Evolutionary conservation across 2,797 vertebrate species (phyloP).

Genomic region (Okamejei kenojei): DNA sequence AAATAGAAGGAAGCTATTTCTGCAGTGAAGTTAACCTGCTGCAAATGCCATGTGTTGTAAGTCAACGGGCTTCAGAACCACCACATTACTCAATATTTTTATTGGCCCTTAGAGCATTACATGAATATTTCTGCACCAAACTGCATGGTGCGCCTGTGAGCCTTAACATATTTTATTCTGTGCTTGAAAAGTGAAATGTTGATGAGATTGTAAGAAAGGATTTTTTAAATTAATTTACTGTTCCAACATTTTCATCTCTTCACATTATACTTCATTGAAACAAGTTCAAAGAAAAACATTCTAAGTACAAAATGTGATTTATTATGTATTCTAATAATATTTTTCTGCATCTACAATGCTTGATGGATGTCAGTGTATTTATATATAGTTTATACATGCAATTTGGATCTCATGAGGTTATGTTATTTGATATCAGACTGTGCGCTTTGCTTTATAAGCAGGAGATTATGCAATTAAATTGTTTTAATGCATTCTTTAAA

Average conservation of each 20-base stretch:
- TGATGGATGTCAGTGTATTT: background rate
- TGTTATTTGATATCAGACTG: background rate
- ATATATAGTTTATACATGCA: background rate
- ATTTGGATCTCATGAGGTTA: background rate
- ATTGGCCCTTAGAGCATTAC: background rate
- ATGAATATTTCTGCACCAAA: background rate
- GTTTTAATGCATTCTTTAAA: background rate
- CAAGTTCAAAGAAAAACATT: background rate
- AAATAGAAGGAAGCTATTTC: background rate
- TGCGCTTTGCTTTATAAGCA: too few species aligned
- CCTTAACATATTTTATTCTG: background rate
- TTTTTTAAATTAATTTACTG: constrained; percentile 17
- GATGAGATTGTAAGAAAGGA: background rate
- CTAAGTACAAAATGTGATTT: background rate
- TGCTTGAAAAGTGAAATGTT: background rate
- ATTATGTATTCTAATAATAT: constrained; percentile 14
- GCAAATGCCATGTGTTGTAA: background rate
- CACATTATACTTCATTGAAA: background rate
- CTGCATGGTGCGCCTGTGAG: background rate
- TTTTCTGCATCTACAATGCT: background rate
- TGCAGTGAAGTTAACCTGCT: background rate
- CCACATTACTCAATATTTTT: constrained; percentile 4
- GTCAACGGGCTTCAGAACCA: background rate
- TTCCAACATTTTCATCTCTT: constrained; percentile 12
- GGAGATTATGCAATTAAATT: background rate